These are phyloP conservation scores for Pao palembangensis DNA, from an alignment of 2,113 vertebrate genomes.

Conservation along the genomic window DNA sequence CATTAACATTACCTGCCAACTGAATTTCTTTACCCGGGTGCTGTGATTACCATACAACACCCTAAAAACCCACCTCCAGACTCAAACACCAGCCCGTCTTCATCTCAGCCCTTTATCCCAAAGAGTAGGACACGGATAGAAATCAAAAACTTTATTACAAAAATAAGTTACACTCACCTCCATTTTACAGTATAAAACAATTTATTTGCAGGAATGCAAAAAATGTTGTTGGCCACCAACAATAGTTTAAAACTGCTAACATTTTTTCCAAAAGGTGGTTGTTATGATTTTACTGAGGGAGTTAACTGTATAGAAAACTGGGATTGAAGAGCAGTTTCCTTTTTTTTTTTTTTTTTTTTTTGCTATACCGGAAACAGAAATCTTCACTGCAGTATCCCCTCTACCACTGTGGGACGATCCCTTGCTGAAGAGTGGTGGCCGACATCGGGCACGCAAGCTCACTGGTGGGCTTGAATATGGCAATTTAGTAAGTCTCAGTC, in stretches of 20 bases:
- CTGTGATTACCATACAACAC: background rate
- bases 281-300: slow-evolving; percentile 82
- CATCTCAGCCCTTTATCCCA: slow-evolving; percentile 43
- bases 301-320: slow-evolving; percentile 82
- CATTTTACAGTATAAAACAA: slow-evolving; percentile 99
- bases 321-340: slow-evolving; percentile 77
- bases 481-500: slow-evolving; percentile 42
- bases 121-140: slow-evolving; percentile 77
- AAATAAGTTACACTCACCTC: slow-evolving; percentile 99
- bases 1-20: too few relatives aligned
- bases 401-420: slow-evolving; percentile 62
- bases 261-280: slow-evolving; percentile 87
- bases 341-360: slow-evolving; percentile 64
- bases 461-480: slow-evolving; percentile 50
- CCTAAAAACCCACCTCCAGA: background rate
- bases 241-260: slow-evolving; percentile 98
- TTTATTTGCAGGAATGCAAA: slow-evolving; percentile 99
- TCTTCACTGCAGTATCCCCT: slow-evolving; percentile 81
- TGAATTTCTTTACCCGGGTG: too few relatives aligned
- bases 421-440: slow-evolving; percentile 45
- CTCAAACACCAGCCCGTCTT: slow-evolving; percentile 2
- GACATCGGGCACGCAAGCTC: slow-evolving; percentile 49
- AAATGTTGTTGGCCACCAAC: slow-evolving; percentile 99
- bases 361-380: slow-evolving; percentile 79
- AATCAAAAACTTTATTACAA: slow-evolving; percentile 99